Base-by-base conservation (phyloP, 2,888 invertebrate species). In the Drosophila leonis region DNA sequence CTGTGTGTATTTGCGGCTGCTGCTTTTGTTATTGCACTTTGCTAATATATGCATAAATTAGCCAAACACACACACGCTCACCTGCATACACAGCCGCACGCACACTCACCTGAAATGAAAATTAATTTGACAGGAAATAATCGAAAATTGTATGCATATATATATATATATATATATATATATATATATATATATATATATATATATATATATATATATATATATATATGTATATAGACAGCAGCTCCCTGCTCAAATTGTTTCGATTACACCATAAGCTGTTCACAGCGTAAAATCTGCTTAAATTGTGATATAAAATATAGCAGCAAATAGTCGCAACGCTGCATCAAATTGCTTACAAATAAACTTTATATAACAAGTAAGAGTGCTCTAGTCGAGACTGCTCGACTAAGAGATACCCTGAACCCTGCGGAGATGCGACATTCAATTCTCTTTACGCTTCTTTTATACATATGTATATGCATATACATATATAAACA, bases 31-130 rank as follows among this genome's bases (percentile, higher is more conserved):
- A 70, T 75, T 68, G 70, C 76, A 65, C 66, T 24, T 35, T 52
- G 71, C 63, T 61, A 80, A 83, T 73, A 75, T 80, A 78, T 83
- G 72, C 65, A 78, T 78, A 64, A 81, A 83, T 83, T 78, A 75
- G 48, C 35, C 65, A n/a, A n/a, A 66, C 27, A 29, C 41, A 44
- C 48, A 35, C 35, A 31, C 29, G 44, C 37, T 41, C 52, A 54
- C 15, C 4, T 29, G 48, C n/a, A n/a, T n/a, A 15, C 18, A 51
- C 33, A 51, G 13, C 7, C 31, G 1, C 33, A 13, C 18, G 10
- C 46, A 7, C 31, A 18, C n/a, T 6, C 15, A 39, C 27, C 18
- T 54, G 49, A 60, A 60, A 49, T 65, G 29, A 13, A 39, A 59
- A 46, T 60, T 44, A 56, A 52, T 65, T 68, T 62, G 35, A 31